phyloP scores from a whole-genome alignment of 2,797 vertebrate species.

The Melanotaenia boesemani region DNA sequence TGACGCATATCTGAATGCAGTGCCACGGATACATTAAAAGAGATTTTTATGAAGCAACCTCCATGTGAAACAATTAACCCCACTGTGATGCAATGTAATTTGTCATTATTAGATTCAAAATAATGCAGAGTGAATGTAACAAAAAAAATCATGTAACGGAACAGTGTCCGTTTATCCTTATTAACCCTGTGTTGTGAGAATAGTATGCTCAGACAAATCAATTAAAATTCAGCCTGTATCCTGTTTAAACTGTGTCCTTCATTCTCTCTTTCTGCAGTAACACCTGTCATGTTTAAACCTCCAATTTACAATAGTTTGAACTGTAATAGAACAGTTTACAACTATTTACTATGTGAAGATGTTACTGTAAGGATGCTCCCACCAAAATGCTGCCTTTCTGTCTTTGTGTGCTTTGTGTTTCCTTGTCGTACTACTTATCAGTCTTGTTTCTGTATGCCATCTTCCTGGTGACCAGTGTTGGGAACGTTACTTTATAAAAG shows the following conservation, averaged over 20 bases:
- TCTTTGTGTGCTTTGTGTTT: too few relatives aligned
- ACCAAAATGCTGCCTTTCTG: not conserved
- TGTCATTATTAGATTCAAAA: not conserved
- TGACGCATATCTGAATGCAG: not conserved
- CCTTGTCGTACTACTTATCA: too few relatives aligned
- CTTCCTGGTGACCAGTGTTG: not conserved
- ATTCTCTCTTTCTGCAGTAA: not conserved
- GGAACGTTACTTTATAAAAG: too few relatives aligned
- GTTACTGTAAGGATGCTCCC: too few relatives aligned
- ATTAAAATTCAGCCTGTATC: not conserved
- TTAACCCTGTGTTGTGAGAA: not conserved
- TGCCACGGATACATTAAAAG: not conserved
- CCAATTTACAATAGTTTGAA: not conserved
- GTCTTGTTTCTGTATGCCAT: too few relatives aligned
- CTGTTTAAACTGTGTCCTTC: not conserved
- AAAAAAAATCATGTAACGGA: not conserved
- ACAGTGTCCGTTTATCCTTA: not conserved
- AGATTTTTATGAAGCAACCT: not conserved
- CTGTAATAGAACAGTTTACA: not conserved
- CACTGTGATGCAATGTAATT: not conserved
- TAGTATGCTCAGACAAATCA: not conserved
- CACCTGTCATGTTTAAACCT: not conserved
- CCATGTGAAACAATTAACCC: not conserved
- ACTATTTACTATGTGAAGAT: not conserved
- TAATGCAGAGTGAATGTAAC: not conserved